phyloP scores from a whole-genome alignment of 2,113 vertebrate genomes.

The Xenotilapia leptura region DNA sequence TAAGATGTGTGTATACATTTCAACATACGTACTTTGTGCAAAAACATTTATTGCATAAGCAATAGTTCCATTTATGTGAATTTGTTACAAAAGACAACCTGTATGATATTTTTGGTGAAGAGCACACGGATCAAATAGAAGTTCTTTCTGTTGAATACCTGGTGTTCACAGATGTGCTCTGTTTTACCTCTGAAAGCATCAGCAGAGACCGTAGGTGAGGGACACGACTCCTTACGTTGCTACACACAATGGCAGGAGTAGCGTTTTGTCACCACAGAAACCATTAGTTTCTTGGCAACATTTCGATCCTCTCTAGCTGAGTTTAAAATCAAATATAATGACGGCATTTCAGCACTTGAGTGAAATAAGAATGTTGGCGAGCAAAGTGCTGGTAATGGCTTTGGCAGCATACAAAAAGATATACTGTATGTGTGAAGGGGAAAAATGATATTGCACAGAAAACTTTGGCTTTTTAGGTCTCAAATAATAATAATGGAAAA shows the following conservation, averaged over 20 bases:
- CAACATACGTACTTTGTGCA: not conserved
- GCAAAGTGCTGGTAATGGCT: not conserved
- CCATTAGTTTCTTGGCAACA: constrained; percentile 90
- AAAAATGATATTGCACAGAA: not conserved
- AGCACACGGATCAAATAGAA: not conserved
- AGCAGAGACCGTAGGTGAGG: constrained; percentile 10
- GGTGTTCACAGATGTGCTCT: not conserved
- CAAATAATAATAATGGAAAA: not conserved
- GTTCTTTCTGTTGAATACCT: not conserved
- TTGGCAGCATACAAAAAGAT: not conserved
- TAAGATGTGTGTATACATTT: not conserved
- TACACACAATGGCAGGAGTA: constrained; percentile 75
- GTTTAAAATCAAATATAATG: constrained; percentile 80
- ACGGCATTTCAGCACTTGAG: constrained; percentile 72
- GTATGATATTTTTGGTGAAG: not conserved
- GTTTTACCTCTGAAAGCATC: not conserved
- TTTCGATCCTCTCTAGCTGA: constrained; percentile 75
- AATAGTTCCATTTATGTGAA: not conserved
- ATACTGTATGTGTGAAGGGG: not conserved
- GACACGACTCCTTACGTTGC: constrained; percentile 67
- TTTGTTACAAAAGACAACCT: not conserved
- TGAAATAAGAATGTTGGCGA: constrained; percentile 31
- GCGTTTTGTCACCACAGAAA: constrained; percentile 81
- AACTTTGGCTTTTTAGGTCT: not conserved
- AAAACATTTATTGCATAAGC: not conserved